phyloP scores from a whole-genome alignment of 1,140 invertebrate species.

The Bombus haemorrhoidalis region DNA sequence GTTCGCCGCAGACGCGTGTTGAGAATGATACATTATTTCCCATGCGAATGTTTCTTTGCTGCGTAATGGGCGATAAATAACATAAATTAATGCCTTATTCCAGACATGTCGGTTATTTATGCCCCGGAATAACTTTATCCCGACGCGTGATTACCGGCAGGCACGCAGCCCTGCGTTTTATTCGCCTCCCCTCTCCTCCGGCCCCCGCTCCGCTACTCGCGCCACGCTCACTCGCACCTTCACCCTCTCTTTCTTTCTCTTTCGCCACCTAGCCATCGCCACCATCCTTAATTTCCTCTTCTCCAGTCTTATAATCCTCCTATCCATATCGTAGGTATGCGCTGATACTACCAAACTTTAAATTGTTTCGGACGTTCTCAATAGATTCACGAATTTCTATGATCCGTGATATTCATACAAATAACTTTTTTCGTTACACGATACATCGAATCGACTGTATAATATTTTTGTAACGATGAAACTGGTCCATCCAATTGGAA shows the following conservation, averaged over 20 bases:
- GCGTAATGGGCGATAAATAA: slow-evolving; percentile 82
- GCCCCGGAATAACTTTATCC: slow-evolving; percentile 81
- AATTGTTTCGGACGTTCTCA: background rate
- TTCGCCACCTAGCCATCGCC: background rate
- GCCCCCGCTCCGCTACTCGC: background rate
- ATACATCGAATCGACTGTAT: no score
- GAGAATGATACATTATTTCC: slow-evolving; percentile 81
- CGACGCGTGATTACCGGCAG: slow-evolving; percentile 80
- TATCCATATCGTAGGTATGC: background rate
- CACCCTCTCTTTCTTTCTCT: slow-evolving; percentile 2
- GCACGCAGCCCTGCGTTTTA: slow-evolving; percentile 77
- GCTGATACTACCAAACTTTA: slow-evolving; percentile 22
- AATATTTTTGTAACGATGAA: no score
- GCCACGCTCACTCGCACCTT: background rate
- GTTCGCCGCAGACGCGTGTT: slow-evolving; percentile 73
- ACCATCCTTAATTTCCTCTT: background rate
- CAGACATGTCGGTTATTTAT: slow-evolving; percentile 81
- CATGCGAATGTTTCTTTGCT: slow-evolving; percentile 80
- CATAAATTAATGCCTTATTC: slow-evolving; percentile 82
- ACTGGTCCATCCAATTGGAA: no score
- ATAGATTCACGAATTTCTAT: no score
- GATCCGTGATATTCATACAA: no score
- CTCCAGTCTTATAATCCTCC: background rate
- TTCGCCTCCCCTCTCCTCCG: slow-evolving; percentile 37
- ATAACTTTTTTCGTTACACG: no score